phyloP scores from a whole-genome alignment of 2,113 vertebrate genomes.

The Cygnus atratus region DNA sequence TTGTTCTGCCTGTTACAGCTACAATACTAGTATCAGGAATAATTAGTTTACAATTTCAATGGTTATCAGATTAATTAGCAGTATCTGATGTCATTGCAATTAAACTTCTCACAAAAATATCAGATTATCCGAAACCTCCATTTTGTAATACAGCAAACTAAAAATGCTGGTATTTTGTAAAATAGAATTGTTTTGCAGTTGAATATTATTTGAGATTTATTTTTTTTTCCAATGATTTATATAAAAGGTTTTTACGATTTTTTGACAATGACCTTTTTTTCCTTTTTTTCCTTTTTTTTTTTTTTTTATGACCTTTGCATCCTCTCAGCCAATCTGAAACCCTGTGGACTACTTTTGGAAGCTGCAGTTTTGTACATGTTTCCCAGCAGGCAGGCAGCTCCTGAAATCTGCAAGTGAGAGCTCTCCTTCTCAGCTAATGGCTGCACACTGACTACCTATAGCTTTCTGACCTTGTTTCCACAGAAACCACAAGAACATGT shows the following conservation, averaged over 20 bases:
- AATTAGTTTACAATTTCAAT: neutral
- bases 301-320: neutral
- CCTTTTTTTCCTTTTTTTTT: neutral
- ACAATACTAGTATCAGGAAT: neutral
- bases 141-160: neutral
- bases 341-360: neutral
- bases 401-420: conserved; percentile 33
- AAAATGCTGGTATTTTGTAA: neutral
- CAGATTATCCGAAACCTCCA: neutral
- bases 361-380: neutral
- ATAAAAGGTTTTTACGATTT: neutral
- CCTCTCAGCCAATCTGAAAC: neutral
- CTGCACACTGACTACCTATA: neutral
- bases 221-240: neutral
- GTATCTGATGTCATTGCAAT: neutral
- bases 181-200: neutral
- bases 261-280: neutral
- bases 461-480: conserved; percentile 65
- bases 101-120: neutral
- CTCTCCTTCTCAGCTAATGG: neutral
- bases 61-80: neutral
- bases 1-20: neutral
- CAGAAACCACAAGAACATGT: conserved; percentile 45
- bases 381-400: conserved; percentile 41
- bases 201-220: neutral